phyloP scores from a whole-genome alignment of 2,888 invertebrate genomes.

The Periphyllus acericola region DNA sequence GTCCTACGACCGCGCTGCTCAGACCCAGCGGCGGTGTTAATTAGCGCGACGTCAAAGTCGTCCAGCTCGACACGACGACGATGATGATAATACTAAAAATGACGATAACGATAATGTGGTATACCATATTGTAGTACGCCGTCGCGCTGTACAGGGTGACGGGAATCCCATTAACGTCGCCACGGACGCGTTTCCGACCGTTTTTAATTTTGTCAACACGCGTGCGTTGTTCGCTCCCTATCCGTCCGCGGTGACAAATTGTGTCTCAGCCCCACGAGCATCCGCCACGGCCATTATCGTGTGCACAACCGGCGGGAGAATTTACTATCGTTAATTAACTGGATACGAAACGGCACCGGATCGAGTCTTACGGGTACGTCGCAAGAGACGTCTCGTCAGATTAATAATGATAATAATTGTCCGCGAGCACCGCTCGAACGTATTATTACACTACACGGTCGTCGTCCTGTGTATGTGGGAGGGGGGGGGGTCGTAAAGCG shows the following conservation, averaged over 20 bases:
- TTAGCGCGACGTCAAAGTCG: conserved; percentile 34
- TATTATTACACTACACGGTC: too few species aligned
- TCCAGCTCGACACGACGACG: not conserved
- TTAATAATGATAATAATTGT: not conserved
- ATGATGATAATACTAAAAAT: not conserved
- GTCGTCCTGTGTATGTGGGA: too few species aligned
- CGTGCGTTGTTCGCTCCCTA: conserved; percentile 18
- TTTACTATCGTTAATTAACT: conserved; percentile 28
- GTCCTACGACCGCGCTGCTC: not conserved
- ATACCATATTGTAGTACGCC: not conserved
- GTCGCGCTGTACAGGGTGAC: conserved; percentile 13
- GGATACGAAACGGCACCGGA: not conserved
- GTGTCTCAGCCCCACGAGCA: not conserved
- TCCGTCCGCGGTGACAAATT: conserved; percentile 41
- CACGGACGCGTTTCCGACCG: conserved; percentile 38
- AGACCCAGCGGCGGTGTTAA: conserved; percentile 10
- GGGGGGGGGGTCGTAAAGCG: too few species aligned
- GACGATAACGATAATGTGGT: not conserved
- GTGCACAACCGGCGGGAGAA: not conserved
- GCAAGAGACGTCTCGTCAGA: not conserved
- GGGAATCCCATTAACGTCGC: conserved; percentile 50
- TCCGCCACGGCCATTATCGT: not conserved
- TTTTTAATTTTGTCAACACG: conserved; percentile 45
- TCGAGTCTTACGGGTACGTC: not conserved
- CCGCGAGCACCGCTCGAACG: not conserved